phyloP scores from a whole-genome alignment of 2,797 vertebrate species.

The Sebastes matsubarae region DNA sequence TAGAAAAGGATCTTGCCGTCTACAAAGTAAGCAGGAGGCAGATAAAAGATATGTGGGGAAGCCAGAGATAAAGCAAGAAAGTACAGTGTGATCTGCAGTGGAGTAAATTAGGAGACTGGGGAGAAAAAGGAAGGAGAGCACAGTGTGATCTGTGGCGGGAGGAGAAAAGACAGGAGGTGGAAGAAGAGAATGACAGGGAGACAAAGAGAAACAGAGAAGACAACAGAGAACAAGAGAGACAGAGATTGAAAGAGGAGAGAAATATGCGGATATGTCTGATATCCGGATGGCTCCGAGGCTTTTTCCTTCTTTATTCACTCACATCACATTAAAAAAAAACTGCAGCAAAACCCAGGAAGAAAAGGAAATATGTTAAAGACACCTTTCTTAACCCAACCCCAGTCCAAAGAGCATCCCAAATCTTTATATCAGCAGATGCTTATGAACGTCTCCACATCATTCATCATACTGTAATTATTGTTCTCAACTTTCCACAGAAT shows the following conservation, averaged over 20 bases:
- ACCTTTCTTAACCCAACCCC: neutral
- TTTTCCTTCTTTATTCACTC: neutral
- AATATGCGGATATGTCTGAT: neutral
- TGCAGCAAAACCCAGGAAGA: neutral
- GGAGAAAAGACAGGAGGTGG: neutral
- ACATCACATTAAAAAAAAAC: neutral
- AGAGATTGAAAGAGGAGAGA: neutral
- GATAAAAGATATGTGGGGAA: neutral
- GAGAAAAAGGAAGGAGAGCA: neutral
- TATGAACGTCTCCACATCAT: neutral
- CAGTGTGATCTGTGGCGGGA: neutral
- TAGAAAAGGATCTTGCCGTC: neutral
- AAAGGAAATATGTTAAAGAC: neutral
- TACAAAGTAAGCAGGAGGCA: neutral
- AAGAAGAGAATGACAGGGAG: neutral
- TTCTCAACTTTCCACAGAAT: neutral
- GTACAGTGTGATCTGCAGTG: neutral
- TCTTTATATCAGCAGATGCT: neutral
- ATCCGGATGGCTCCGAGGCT: neutral
- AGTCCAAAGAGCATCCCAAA: neutral
- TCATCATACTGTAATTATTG: neutral
- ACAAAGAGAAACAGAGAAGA: neutral
- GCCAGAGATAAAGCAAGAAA: neutral
- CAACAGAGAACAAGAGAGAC: neutral
- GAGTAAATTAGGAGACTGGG: neutral